phyloP scores from a whole-genome alignment of 2,797 vertebrate genomes.

The Cirrhinus molitorella region DNA sequence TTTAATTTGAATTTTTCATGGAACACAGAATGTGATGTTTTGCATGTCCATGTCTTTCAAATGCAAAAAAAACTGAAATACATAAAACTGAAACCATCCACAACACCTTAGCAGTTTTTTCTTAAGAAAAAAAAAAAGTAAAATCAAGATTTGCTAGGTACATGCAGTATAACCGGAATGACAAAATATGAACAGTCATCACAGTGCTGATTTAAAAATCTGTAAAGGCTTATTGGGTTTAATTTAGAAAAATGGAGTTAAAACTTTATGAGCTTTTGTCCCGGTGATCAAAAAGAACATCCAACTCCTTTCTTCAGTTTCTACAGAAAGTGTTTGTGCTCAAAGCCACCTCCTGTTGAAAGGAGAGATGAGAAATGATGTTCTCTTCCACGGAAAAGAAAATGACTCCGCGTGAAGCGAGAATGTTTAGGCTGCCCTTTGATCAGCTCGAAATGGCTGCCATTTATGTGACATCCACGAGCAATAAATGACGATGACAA shows the following conservation, averaged over 20 bases:
- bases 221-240: background rate
- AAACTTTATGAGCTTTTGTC: background rate
- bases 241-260: background rate
- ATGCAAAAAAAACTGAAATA: too few relatives aligned
- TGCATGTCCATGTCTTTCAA: too few relatives aligned
- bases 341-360: constrained; percentile 29
- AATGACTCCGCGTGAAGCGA: constrained; percentile 17
- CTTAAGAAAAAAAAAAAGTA: background rate
- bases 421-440: constrained; percentile 59
- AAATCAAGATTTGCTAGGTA: background rate
- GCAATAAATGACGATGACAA: constrained; percentile 71
- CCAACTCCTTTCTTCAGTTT: background rate
- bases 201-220: background rate
- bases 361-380: constrained; percentile 18
- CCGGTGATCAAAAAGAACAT: background rate
- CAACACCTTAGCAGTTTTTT: background rate
- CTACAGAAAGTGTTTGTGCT: constrained; percentile 2
- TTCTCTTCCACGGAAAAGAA: constrained; percentile 28
- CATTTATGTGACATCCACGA: constrained; percentile 69
- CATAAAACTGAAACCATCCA: too few relatives aligned
- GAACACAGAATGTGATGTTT: too few relatives aligned
- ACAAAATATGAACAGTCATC: background rate
- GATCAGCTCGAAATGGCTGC: constrained; percentile 68
- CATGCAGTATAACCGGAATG: background rate
- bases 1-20: too few relatives aligned